Conservation (phyloP, 2,888 invertebrate species). For the Phymatocera aterrima region DNA sequence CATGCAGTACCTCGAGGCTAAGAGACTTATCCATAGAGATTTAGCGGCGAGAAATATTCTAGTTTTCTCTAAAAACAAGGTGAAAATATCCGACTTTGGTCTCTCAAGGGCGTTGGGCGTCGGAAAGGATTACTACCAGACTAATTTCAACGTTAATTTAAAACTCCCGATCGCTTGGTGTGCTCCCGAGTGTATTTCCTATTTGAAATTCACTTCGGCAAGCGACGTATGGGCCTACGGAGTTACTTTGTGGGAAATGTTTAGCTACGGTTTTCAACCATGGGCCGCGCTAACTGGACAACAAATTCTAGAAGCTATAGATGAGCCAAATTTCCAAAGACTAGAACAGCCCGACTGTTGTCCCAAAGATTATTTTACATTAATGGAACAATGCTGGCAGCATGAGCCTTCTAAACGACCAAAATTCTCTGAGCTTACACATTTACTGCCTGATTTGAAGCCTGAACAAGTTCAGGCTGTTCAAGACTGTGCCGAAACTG, state of each 20-base stretch:
- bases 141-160: conserved; percentile 97
- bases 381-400: conserved; percentile 98
- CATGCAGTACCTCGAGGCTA: conserved; percentile 97
- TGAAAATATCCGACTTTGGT: conserved; percentile 99
- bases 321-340: conserved; percentile 92
- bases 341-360: conserved; percentile 96
- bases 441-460: conserved; percentile 87
- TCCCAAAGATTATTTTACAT: conserved; percentile 92
- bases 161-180: conserved; percentile 99
- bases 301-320: conserved; percentile 96
- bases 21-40: conserved; percentile 97
- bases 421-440: conserved; percentile 90
- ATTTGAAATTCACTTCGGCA: conserved; percentile 95
- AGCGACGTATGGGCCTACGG: conserved; percentile 99
- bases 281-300: conserved; percentile 97
- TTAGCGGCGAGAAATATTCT: conserved; percentile 98
- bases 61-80: conserved; percentile 96
- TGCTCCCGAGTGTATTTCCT: conserved; percentile 98
- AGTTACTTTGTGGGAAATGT: conserved; percentile 99
- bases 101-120: conserved; percentile 96
- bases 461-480: conserved; percentile 96
- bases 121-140: conserved; percentile 99
- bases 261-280: conserved; percentile 98
- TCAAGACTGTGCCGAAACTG: conserved; percentile 79
- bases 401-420: conserved; percentile 93